phyloP scores from a whole-genome alignment of 1,140 invertebrate genomes.

The Temnothorax longispinosus region DNA sequence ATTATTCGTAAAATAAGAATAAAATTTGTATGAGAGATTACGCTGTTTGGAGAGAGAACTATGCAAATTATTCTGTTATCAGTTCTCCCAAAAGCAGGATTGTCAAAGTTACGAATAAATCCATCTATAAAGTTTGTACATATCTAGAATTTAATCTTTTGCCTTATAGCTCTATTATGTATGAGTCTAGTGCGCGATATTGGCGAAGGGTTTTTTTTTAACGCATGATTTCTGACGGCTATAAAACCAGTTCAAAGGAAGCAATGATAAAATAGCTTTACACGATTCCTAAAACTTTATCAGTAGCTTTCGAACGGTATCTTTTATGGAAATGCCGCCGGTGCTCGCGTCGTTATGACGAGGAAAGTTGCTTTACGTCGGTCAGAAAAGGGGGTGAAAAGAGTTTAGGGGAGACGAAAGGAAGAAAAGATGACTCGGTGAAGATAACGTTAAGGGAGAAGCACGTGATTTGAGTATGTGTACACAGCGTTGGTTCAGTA shows the following conservation, averaged over 20 bases:
- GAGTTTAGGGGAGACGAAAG: background rate
- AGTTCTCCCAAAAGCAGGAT: background rate
- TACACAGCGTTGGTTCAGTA: background rate
- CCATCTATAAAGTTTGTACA: background rate
- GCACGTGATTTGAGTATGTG: conserved; percentile 9
- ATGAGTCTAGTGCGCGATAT: background rate
- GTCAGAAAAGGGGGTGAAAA: background rate
- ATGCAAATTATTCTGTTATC: background rate
- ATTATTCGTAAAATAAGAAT: background rate
- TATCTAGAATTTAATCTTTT: background rate
- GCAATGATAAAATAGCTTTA: conserved; percentile 44
- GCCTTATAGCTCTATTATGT: background rate
- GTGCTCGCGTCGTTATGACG: background rate
- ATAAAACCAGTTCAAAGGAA: conserved; percentile 35
- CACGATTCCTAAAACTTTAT: conserved; percentile 37
- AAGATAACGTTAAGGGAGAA: conserved; percentile 37
- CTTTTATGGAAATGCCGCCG: conserved; percentile 53
- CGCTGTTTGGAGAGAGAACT: background rate
- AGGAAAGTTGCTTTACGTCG: conserved; percentile 17
- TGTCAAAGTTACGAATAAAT: background rate
- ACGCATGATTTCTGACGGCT: background rate
- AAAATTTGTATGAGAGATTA: background rate
- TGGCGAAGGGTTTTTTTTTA: background rate
- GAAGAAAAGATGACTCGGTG: conserved; percentile 5
- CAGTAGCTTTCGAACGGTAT: background rate